Evolutionary conservation across 2,888 invertebrate species (phyloP), one percentile per base, ranked within the genome.

Genomic region (Halictus ligatus): DNA sequence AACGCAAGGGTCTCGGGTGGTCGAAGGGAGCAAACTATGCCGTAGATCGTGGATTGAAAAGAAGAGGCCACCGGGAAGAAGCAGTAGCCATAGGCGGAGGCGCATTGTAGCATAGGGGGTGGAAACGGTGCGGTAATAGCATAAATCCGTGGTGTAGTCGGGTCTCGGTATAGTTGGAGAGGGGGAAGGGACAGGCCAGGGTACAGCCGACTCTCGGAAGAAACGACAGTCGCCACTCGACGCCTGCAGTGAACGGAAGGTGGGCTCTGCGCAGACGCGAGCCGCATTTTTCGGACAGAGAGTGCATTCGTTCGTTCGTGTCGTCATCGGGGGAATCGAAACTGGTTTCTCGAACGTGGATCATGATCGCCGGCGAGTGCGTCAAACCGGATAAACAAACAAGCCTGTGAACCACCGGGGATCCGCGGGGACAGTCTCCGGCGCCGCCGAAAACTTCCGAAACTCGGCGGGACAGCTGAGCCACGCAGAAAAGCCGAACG

Each of bases 201-300:
- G 89, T 88, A 85, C 86, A 88, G 88, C 83, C 86, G 91, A 90
- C 88, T 90, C 91, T 90, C 89, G 92, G 93, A 92, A 92, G 93
- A 91, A 92, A 91, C 93, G 91, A 92, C 94, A 95, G 95, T 95
- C 94, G 94, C 94, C 92, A 94, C 94, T 94, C 94, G 94, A 95
- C 94, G 94, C 93, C 94, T 93, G 94, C 92, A 92, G 91, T 92
- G 94, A 84, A 90, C 87, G 80, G 87, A 78, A 86, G 88, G 88
- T 50, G 83, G 80, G 78, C 85, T 29, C 77, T 74, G 86, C 84
- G 88, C 81, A 88, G 80, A 74, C 78, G 84, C 79, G 84, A 78
- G 78, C 86, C 75, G 77, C 77, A 82, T 78, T 86, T 88, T 87
- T 87, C 83, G 73, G 67, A 82, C 78, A 85, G 46, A 46, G 46